phyloP scores from a whole-genome alignment of 2,888 invertebrate genomes.

The Luperina nickerlii region DNA sequence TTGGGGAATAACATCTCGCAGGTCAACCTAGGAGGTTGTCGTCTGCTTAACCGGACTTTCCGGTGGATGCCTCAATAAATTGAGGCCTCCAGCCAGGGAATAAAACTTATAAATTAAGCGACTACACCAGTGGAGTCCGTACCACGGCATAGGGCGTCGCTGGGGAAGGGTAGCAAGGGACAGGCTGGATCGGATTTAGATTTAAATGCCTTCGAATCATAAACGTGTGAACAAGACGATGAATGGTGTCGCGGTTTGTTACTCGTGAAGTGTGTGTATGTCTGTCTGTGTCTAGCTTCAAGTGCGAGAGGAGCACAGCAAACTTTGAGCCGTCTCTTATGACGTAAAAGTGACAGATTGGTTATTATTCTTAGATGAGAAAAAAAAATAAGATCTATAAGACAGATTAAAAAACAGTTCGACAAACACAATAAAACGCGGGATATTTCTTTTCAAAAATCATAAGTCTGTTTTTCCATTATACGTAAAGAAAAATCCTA shows the following conservation, averaged over 20 bases:
- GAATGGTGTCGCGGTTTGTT: neutral
- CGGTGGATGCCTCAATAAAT: too few relatives aligned
- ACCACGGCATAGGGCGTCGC: too few relatives aligned
- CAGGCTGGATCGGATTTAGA: too few relatives aligned
- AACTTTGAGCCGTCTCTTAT: neutral
- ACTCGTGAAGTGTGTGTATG: neutral
- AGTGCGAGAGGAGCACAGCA: neutral
- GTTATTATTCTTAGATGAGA: neutral
- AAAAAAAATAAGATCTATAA: neutral
- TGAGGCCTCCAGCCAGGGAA: too few relatives aligned
- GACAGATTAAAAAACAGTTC: neutral
- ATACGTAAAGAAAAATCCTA: neutral
- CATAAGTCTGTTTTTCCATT: neutral
- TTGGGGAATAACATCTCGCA: too few relatives aligned
- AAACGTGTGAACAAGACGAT: slow-evolving; percentile 14
- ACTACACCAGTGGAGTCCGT: too few relatives aligned
- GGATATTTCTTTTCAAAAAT: neutral
- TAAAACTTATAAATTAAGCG: too few relatives aligned
- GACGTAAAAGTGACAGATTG: neutral
- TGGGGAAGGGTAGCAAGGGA: too few relatives aligned
- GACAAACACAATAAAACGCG: neutral
- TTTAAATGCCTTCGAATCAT: slow-evolving; percentile 14
- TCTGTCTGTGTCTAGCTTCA: neutral
- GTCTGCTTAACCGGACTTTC: too few relatives aligned
- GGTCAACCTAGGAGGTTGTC: too few relatives aligned